These are phyloP conservation scores for Melanostigma gelatinosum DNA, from an alignment of 2,113 vertebrate species.

Conservation along the genomic window DNA sequence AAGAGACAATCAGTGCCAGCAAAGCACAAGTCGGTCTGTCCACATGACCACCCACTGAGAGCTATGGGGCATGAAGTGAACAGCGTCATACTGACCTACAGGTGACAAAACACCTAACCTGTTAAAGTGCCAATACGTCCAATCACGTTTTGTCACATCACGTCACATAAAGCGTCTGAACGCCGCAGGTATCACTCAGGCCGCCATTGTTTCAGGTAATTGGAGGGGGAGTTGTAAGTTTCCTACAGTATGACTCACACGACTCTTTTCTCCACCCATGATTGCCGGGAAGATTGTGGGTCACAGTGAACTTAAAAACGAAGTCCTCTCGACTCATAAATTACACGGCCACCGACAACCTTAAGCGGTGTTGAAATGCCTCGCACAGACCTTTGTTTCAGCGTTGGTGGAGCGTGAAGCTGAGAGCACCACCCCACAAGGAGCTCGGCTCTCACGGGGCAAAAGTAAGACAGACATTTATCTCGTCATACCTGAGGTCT, in stretches of 20 bases:
- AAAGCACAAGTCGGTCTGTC: constrained; percentile 27
- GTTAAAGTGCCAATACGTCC: constrained; percentile 51
- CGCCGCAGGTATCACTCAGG: constrained; percentile 57
- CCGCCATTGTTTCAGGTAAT: constrained; percentile 76
- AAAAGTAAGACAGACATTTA: constrained; percentile 74
- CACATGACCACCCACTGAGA: constrained; percentile 76
- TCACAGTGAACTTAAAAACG: constrained; percentile 76
- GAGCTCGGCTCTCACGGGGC: constrained; percentile 73
- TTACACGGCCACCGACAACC: constrained; percentile 81
- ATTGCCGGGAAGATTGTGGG: constrained; percentile 76
- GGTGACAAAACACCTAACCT: constrained; percentile 66
- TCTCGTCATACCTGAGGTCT: constrained; percentile 77
- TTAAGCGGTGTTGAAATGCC: constrained; percentile 85
- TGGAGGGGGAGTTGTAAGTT: constrained; percentile 78
- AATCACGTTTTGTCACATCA: constrained; percentile 31
- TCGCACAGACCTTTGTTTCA: constrained; percentile 86
- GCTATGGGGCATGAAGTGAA: constrained; percentile 32
- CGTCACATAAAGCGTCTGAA: constrained; percentile 41
- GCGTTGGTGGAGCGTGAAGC: constrained; percentile 79
- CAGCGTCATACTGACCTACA: constrained; percentile 47
- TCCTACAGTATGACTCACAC: constrained; percentile 80
- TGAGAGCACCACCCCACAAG: constrained; percentile 79
- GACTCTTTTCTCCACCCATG: constrained; percentile 75
- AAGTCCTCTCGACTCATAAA: constrained; percentile 82
- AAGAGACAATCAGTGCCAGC: constrained; percentile 32